Evolutionary conservation across 1,140 invertebrate species (phyloP).

Genomic region (Vanessa atalanta): DNA sequence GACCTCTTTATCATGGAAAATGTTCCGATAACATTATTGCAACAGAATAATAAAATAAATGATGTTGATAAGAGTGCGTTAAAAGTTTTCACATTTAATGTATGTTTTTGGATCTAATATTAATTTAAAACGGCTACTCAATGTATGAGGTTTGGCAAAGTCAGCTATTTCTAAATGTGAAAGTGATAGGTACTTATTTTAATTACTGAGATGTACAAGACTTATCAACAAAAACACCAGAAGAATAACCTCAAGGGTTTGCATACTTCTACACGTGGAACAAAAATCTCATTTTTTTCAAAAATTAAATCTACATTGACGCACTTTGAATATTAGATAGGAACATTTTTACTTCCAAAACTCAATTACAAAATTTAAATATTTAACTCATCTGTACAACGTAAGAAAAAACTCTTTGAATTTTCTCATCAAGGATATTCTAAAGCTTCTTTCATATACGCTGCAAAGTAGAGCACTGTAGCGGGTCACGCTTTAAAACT

Average conservation of each 20-base stretch:
- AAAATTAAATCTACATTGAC: no score
- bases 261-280: no score
- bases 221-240: no score
- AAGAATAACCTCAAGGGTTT: no score
- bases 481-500: conserved; percentile 29
- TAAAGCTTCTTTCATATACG: conserved; percentile 29
- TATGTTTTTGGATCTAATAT: background rate
- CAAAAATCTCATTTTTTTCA: no score
- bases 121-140: no score
- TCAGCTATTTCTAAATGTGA: no score
- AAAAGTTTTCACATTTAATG: background rate
- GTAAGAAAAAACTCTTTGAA: conserved; percentile 29
- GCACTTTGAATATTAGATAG: background rate
- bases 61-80: background rate
- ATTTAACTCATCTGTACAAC: conserved; percentile 25
- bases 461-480: conserved; percentile 31
- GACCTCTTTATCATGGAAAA: conserved; percentile 10
- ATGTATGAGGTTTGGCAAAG: no score
- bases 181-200: no score
- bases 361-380: conserved; percentile 24
- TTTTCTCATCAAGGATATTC: conserved; percentile 40
- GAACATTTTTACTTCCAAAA: conserved; percentile 6
- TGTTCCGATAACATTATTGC: conserved; percentile 6
- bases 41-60: conserved; percentile 1
- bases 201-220: no score